Evolutionary conservation across 2,797 vertebrate genomes (phyloP).

Genomic region (Malacoctenus gilli): DNA sequence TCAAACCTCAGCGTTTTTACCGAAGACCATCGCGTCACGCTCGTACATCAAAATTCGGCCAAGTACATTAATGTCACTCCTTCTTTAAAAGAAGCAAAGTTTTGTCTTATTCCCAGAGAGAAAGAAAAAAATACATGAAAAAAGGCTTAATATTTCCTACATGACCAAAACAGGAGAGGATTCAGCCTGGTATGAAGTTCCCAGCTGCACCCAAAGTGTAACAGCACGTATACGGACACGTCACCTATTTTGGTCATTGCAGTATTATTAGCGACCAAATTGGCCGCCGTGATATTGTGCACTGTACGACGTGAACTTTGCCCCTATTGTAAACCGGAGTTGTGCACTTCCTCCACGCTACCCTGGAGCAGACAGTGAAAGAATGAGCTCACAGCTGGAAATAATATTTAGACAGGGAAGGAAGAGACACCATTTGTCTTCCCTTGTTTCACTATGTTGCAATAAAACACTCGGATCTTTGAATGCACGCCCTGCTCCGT

Average conservation of each 20-base stretch:
- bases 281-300: background rate
- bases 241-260: background rate
- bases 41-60: too few species aligned
- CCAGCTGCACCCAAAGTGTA: background rate
- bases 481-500: slow-evolving; percentile 32
- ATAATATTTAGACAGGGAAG: slow-evolving; percentile 44
- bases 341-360: slow-evolving; percentile 8
- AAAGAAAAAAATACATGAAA: too few species aligned
- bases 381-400: slow-evolving; percentile 30
- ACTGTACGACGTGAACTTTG: slow-evolving; percentile 5
- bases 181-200: background rate
- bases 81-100: too few species aligned
- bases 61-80: too few species aligned
- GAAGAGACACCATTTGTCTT: slow-evolving; percentile 48
- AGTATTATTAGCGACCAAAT: background rate
- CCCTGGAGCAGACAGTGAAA: slow-evolving; percentile 13
- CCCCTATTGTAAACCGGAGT: slow-evolving; percentile 5
- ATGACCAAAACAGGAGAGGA: too few species aligned
- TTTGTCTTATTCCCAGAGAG: too few species aligned
- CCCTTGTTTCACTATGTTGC: slow-evolving; percentile 50
- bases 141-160: too few species aligned
- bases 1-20: too few species aligned
- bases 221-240: too few species aligned
- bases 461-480: slow-evolving; percentile 54
- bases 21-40: too few species aligned